Evolutionary conservation across 2,888 invertebrate genomes (phyloP).

Genomic region (Ectemnius lituratus): DNA sequence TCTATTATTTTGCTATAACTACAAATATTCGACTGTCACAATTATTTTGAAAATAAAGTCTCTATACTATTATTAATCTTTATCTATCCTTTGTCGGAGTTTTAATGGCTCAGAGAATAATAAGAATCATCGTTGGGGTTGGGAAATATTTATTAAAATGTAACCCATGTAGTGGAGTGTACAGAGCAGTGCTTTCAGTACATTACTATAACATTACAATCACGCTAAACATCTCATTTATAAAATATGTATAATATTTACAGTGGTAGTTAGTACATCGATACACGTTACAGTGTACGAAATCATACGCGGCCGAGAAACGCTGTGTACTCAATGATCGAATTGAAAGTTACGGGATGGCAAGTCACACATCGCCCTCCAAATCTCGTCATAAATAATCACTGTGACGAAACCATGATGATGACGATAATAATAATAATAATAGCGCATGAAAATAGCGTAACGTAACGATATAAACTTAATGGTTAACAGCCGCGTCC

Average conservation of each 20-base stretch:
- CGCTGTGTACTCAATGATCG: slow-evolving; percentile 27
- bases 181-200: slow-evolving; percentile 66
- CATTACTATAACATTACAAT: slow-evolving; percentile 70
- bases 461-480: slow-evolving; percentile 34
- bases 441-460: slow-evolving; percentile 20
- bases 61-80: background rate
- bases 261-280: slow-evolving; percentile 63
- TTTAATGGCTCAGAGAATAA: background rate
- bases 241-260: slow-evolving; percentile 75
- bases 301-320: slow-evolving; percentile 53
- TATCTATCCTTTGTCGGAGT: no score
- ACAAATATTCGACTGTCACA: slow-evolving; percentile 5
- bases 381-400: slow-evolving; percentile 43
- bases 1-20: slow-evolving; percentile 22
- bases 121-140: slow-evolving; percentile 46
- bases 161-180: slow-evolving; percentile 70
- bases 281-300: slow-evolving; percentile 48
- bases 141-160: slow-evolving; percentile 73
- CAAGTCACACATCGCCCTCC: slow-evolving; percentile 30
- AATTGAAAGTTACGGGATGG: slow-evolving; percentile 37
- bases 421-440: slow-evolving; percentile 46
- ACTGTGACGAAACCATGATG: slow-evolving; percentile 18
- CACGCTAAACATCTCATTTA: slow-evolving; percentile 69
- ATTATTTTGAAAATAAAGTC: slow-evolving; percentile 54
- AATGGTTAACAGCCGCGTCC: slow-evolving; percentile 38